A percentile compares a stretch with the other conserved stretches of the same genome.
phyloP scores from a whole-genome alignment of 2,113 vertebrate species.

The Arvicanthis niloticus region DNA sequence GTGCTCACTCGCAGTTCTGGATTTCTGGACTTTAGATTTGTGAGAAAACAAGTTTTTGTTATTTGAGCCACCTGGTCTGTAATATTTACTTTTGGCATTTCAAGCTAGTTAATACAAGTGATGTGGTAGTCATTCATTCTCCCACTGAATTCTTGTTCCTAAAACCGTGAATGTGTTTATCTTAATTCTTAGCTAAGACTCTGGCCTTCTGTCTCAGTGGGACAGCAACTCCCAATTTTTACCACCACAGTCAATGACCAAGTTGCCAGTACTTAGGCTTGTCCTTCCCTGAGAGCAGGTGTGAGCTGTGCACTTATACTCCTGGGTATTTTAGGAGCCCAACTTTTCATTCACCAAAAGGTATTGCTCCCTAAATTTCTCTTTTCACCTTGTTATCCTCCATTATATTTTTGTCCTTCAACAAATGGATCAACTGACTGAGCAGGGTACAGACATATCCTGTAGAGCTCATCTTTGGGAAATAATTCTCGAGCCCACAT shows the following conservation, averaged over 20 bases:
- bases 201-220: background rate
- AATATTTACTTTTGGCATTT: background rate
- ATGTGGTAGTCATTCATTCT: background rate
- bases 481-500: background rate
- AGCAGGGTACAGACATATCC: background rate
- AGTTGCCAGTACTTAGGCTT: background rate
- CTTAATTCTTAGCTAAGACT: background rate
- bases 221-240: background rate
- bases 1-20: background rate
- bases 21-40: background rate
- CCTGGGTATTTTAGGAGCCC: background rate
- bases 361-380: background rate
- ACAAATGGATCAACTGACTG: background rate
- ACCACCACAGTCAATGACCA: rapidly evolving
- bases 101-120: background rate
- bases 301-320: background rate
- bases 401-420: background rate
- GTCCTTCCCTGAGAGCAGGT: background rate
- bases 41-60: background rate
- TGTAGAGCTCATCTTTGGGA: background rate
- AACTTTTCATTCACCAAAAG: background rate
- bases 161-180: background rate
- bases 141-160: background rate
- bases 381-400: background rate
- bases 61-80: background rate